Base-by-base conservation (phyloP, 1,140 invertebrate species). In the Radopholus similis region DNA sequence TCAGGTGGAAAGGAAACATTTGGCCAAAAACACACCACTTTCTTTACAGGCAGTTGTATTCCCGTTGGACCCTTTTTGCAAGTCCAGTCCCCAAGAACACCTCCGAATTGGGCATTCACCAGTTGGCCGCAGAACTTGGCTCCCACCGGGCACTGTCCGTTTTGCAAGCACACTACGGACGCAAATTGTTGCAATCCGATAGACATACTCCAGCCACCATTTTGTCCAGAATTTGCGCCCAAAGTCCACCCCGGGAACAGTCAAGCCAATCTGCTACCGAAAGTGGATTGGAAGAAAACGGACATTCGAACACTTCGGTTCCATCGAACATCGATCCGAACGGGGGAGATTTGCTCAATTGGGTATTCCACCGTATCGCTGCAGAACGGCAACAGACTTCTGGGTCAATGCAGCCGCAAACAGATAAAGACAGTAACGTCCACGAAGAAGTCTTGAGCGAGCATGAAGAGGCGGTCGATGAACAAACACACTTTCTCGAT, bases 81-180 rank as follows among this genome's bases (percentile, higher is more conserved):
- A 26, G 15, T 23, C 28, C 32, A 23, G n/a, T 34, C 23, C 18
- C 21, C 6, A 30, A 40, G 35, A 28, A 8, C 13, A 15, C 28
- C 18, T 37, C 49, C 1, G 47, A 69, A 13, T 66, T 68, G 40
- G 38, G n/a, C n/a, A 68, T 68, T 8, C 66, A 68, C 64, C 32
- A 55, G 32, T 42, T 68, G 44, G 66, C 66, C 21, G 66, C 66
- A 28, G 66, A 68, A 56, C 56, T 68, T 23, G 66, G 66, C 18
- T 68, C 66, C 6, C 66, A 32, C 8, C 63, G 58, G 0, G 66
- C 66, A 26, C 34, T 68, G 30, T 68, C 63, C 23, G 40, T 68
- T 67, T 34, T 68, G 30, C 66, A 66, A 62, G 32, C 49, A 68
- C 53, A 53, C 64, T 68, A 38, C n/a, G 44, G 55, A 21, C 32